phyloP scores from a whole-genome alignment of 2,797 vertebrate genomes.

The Takifugu ocellatus region DNA sequence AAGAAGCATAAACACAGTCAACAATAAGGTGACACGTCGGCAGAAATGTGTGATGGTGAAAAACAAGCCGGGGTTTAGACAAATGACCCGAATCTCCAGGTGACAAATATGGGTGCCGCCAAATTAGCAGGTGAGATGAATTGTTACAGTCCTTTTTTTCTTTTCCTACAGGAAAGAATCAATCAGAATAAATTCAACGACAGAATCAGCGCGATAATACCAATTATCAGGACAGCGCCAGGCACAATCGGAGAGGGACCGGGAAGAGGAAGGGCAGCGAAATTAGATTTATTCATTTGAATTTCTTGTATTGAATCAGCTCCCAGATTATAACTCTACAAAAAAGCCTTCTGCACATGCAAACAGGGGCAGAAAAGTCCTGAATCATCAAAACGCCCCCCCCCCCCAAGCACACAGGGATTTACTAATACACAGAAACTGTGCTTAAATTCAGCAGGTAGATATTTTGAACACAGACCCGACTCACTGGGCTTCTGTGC shows the following conservation, averaged over 20 bases:
- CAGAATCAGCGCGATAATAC: background rate
- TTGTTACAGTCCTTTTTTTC: background rate
- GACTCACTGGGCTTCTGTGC: background rate
- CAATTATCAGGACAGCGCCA: background rate
- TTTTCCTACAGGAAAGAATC: background rate
- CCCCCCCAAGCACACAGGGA: background rate
- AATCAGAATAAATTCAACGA: slow-evolving; percentile 1
- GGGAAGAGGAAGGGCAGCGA: background rate
- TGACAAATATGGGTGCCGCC: background rate
- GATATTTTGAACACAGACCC: background rate
- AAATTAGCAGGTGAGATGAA: background rate
- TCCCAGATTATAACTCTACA: background rate
- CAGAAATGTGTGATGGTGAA: slow-evolving; percentile 40
- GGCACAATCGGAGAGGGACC: background rate
- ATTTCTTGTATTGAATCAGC: background rate
- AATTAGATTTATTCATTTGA: slow-evolving; percentile 1
- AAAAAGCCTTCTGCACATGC: background rate
- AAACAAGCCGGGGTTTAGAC: slow-evolving; percentile 37
- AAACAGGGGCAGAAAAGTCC: background rate
- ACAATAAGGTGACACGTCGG: slow-evolving; percentile 40
- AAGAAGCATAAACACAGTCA: slow-evolving; percentile 10
- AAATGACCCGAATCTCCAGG: slow-evolving; percentile 1
- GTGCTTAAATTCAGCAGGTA: slow-evolving; percentile 5
- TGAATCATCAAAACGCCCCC: background rate
- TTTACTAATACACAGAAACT: background rate